Conservation (phyloP, 2,113 vertebrate genomes). For the Proterorhinus semilunaris region DNA sequence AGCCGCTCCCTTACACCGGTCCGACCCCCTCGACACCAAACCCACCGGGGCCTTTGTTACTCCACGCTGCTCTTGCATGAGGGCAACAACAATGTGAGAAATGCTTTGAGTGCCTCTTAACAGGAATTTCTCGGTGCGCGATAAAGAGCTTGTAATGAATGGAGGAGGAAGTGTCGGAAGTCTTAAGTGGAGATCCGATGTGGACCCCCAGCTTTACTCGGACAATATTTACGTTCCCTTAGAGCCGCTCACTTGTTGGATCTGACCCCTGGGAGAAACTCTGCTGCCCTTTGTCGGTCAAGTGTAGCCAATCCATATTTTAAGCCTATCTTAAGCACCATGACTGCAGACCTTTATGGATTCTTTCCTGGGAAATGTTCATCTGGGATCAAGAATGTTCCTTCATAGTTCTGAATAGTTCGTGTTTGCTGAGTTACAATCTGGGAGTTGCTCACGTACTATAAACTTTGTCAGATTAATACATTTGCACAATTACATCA, state of each 20-base stretch:
- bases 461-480: no score
- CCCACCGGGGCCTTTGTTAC: conserved; percentile 55
- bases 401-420: background rate
- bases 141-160: conserved; percentile 75
- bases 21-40: conserved; percentile 15
- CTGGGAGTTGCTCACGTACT: no score
- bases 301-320: conserved; percentile 19
- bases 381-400: conserved; percentile 6
- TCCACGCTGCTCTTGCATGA: conserved; percentile 16
- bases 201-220: conserved; percentile 35
- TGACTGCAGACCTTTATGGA: conserved; percentile 5
- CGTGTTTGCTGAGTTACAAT: background rate
- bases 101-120: conserved; percentile 49
- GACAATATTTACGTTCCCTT: conserved; percentile 66
- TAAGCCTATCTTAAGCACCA: conserved; percentile 12
- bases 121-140: conserved; percentile 66
- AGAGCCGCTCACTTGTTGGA: conserved; percentile 32
- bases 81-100: conserved; percentile 48
- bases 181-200: conserved; percentile 59
- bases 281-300: conserved; percentile 16
- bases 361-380: background rate
- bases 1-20: conserved; percentile 18
- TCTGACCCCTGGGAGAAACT: conserved; percentile 18
- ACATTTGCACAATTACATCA: no score
- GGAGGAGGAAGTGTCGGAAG: conserved; percentile 75